phyloP scores from a whole-genome alignment of 2,113 vertebrate species.

The Castor canadensis region DNA sequence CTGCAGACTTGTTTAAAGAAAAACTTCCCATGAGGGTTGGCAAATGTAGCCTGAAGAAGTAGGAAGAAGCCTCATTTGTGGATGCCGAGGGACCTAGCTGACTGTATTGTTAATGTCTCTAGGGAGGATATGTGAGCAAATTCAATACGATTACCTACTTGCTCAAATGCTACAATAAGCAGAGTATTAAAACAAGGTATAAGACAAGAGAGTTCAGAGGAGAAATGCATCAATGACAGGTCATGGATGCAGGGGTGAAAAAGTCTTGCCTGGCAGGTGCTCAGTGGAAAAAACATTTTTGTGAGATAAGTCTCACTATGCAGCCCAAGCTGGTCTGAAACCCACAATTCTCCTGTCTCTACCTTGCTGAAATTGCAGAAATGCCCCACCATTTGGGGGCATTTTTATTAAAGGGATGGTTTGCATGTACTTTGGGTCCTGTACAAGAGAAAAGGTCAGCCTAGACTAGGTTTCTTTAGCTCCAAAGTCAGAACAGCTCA shows the following conservation, averaged over 20 bases:
- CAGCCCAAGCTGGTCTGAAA: no score
- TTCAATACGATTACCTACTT: neutral
- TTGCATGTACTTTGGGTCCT: neutral
- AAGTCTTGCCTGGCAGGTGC: neutral
- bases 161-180: neutral
- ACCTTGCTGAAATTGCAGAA: no score
- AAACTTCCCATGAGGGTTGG: constrained; percentile 45
- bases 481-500: neutral
- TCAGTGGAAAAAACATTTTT: no score
- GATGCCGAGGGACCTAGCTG: constrained; percentile 4
- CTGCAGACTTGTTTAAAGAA: constrained; percentile 65
- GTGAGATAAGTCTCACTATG: no score
- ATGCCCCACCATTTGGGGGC: no score
- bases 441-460: neutral
- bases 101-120: neutral
- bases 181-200: neutral
- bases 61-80: constrained; percentile 50
- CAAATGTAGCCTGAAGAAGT: constrained; percentile 48
- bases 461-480: neutral
- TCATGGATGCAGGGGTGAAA: neutral
- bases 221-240: neutral
- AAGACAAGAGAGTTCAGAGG: neutral
- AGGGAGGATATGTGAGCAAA: neutral
- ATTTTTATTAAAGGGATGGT: neutral
- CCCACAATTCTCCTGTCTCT: no score